Conservation (phyloP, 2,888 invertebrate genomes). For the Lottia scabra region DNA sequence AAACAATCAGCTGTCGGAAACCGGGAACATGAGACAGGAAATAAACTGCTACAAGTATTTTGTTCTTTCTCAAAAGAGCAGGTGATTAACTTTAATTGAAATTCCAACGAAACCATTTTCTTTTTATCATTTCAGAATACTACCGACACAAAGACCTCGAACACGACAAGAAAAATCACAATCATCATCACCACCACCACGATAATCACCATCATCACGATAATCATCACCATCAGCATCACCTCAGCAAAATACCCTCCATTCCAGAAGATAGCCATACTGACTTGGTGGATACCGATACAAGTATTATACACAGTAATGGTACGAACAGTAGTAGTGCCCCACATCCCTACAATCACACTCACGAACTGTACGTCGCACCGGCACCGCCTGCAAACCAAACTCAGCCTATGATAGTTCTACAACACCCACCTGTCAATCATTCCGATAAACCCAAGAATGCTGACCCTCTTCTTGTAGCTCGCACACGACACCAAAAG, state of each 20-base stretch:
- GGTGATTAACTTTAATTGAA: too few species aligned
- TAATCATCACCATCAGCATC: slow-evolving; percentile 1
- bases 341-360: neutral
- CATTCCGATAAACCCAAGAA: slow-evolving; percentile 28
- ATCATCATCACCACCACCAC: slow-evolving; percentile 20
- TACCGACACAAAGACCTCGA: slow-evolving; percentile 16
- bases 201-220: neutral
- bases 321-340: neutral
- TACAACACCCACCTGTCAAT: slow-evolving; percentile 45
- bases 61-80: too few species aligned
- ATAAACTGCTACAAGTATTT: too few species aligned
- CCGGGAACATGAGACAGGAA: too few species aligned
- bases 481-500: slow-evolving; percentile 45
- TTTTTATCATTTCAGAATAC: slow-evolving; percentile 14
- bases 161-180: slow-evolving; percentile 11
- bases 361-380: slow-evolving; percentile 25
- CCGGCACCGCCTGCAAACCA: slow-evolving; percentile 41
- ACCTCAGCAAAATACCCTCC: neutral
- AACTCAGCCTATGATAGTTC: slow-evolving; percentile 50
- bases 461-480: slow-evolving; percentile 37
- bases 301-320: neutral
- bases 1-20: too few species aligned
- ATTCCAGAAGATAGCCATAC: neutral
- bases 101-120: neutral
- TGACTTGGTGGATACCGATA: neutral